Evolutionary conservation across 1,140 invertebrate genomes (phyloP).

Genomic region (Tetramorium simillimum): DNA sequence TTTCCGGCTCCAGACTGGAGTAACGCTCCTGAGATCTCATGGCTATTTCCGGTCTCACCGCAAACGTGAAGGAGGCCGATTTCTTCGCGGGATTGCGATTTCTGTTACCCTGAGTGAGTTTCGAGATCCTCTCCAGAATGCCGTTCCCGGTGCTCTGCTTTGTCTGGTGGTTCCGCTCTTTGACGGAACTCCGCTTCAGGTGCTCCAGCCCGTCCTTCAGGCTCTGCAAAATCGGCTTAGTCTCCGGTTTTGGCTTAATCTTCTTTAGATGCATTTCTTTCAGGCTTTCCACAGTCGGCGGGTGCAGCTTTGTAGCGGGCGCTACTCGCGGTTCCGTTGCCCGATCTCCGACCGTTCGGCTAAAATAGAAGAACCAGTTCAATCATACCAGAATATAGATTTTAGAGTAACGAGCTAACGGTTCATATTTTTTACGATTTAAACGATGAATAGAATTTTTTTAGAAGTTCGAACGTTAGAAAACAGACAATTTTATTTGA

Average conservation of each 20-base stretch:
- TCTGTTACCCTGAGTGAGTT: slow-evolving; percentile 79
- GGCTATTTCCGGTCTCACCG: slow-evolving; percentile 80
- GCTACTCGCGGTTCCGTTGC: slow-evolving; percentile 83
- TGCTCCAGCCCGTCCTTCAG: slow-evolving; percentile 81
- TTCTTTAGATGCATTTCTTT: slow-evolving; percentile 84
- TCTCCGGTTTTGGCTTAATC: slow-evolving; percentile 82
- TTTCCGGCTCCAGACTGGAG: slow-evolving; percentile 82
- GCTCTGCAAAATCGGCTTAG: slow-evolving; percentile 82
- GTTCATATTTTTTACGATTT: background rate
- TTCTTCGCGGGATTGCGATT: slow-evolving; percentile 83
- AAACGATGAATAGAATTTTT: background rate
- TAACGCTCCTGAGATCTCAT: slow-evolving; percentile 82
- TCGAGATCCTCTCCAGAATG: slow-evolving; percentile 81
- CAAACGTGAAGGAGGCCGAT: slow-evolving; percentile 83
- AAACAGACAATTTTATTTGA: background rate
- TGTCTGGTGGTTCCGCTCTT: slow-evolving; percentile 75
- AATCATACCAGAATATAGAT: slow-evolving; percentile 41
- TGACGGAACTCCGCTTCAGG: slow-evolving; percentile 80
- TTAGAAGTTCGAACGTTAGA: background rate
- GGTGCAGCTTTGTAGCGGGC: slow-evolving; percentile 78
- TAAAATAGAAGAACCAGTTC: slow-evolving; percentile 75
- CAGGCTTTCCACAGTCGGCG: slow-evolving; percentile 74
- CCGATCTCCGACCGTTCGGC: slow-evolving; percentile 82
- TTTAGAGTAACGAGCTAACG: background rate
- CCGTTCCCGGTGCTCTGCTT: slow-evolving; percentile 77